Base-by-base conservation (phyloP, 1,140 invertebrate species). In the Drosophila nigromelanica region DNA sequence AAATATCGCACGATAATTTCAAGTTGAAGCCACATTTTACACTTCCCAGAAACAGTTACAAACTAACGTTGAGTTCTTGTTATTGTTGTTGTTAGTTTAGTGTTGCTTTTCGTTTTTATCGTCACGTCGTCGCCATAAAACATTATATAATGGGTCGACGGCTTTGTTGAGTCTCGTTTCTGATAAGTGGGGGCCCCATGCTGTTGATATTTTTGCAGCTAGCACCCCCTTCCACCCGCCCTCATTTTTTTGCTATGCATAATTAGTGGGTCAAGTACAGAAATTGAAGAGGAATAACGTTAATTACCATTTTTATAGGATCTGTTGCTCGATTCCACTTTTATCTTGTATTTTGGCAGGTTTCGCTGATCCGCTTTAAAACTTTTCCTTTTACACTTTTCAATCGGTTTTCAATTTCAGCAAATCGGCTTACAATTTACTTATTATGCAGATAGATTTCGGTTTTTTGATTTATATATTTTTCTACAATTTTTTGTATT, bases 231-330 rank as follows among this genome's bases (percentile, higher is more conserved):
- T 7, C 30, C 30, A 0, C 5, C 8, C 60, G 39, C 55, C 27
- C 52, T 63, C 14, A 62, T 24, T 24, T 24, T n/a, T 42, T 33
- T 11, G 18, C 39, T 52, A 50, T 55, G 80, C 54, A 75, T 73
- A 73, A 68, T 82, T 80, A 79, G 68, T 89, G 83, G 83, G 83
- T 89, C 83, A 89, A 89, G 83, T 83, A 78, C 83, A 10, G 14
- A 61, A 62, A 37, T 14, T 24, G 42, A 42, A 43, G n/a, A 30
- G 39, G 27, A 43, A 30, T 33, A 30, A 47, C 2, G 27, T 18
- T 39, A 66, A 72, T 78, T 78, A 76, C 73, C 76, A 80, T 63
- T 72, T 56, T 66, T 24, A 21, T 45, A 42, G 42, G n/a, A 58
- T 52, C 61, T 66, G 27, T 35, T 50, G 7, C 45, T 18, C 12